A percentile compares a stretch with the other conserved stretches of the same genome.
Evolutionary conservation across 2,888 invertebrate genomes (phyloP).

Genomic region (Cinara cedri): DNA sequence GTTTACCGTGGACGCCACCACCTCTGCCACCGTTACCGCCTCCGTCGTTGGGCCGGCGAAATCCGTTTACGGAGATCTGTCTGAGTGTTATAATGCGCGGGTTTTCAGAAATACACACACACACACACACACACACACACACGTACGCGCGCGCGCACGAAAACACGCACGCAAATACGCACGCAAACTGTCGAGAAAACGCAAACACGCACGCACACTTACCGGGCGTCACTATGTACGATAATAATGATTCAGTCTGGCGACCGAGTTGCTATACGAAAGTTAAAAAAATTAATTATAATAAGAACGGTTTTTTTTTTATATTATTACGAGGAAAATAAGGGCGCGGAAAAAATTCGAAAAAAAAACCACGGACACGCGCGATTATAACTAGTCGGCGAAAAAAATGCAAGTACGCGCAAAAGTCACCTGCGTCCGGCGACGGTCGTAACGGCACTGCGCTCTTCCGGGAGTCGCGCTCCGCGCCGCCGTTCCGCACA

Average conservation of each 20-base stretch:
- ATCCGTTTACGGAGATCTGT: neutral
- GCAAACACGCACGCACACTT: neutral
- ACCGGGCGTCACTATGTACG: neutral
- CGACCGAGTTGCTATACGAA: too few relatives aligned
- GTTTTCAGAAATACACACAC: neutral
- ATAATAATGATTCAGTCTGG: too few relatives aligned
- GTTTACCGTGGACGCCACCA: too few relatives aligned
- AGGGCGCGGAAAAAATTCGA: too few relatives aligned
- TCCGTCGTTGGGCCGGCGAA: neutral
- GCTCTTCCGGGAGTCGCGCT: constrained; percentile 41
- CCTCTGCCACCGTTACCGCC: too few relatives aligned
- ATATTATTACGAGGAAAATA: too few relatives aligned
- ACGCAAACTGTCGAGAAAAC: neutral
- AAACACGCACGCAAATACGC: too few relatives aligned
- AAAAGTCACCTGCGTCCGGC: constrained; percentile 40
- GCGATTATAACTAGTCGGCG: too few relatives aligned
- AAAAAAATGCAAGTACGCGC: neutral
- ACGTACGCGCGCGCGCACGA: neutral
- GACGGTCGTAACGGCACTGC: constrained; percentile 53
- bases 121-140: too few relatives aligned
- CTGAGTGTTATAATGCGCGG: neutral
- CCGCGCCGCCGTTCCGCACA: constrained; percentile 1
- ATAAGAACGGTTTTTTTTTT: too few relatives aligned
- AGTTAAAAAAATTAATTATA: too few relatives aligned
- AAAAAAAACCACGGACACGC: too few relatives aligned